Percentiles rank a stretch among this genome's conserved stretches.
Evolutionary conservation across 2,797 vertebrate species (phyloP).

Genomic region (Phataginus tetradactyla): DNA sequence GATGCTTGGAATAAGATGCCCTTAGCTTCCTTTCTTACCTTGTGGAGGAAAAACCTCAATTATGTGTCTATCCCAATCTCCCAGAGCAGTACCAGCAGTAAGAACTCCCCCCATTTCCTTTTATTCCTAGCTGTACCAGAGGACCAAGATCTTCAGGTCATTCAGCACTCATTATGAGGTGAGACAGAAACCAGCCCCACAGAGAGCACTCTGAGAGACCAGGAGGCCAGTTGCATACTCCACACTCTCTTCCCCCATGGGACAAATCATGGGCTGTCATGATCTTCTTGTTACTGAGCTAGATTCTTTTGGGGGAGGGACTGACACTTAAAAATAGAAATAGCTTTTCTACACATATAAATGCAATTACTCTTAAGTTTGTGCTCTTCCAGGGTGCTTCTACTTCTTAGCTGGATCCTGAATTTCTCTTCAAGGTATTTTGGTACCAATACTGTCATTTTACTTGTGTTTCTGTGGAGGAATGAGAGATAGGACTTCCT

Average conservation of each 20-base stretch:
- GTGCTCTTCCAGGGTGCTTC: neutral
- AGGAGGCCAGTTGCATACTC: neutral
- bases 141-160: neutral
- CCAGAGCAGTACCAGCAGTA: neutral
- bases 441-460: neutral
- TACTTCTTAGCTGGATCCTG: neutral
- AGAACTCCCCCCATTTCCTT: no score
- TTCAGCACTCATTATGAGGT: neutral
- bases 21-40: neutral
- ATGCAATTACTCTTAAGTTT: neutral
- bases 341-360: neutral
- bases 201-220: neutral
- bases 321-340: neutral
- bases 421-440: neutral
- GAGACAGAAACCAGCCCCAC: neutral
- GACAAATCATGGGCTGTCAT: neutral
- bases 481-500: neutral
- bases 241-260: neutral
- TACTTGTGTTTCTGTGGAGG: neutral
- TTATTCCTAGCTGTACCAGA: neutral
- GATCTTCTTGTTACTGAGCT: neutral
- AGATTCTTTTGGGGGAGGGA: neutral
- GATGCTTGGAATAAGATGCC: no score
- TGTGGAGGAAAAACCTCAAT: neutral
- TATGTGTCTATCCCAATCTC: neutral